Base-by-base conservation (phyloP, 2,113 vertebrate genomes). In the Helogale parvula region DNA sequence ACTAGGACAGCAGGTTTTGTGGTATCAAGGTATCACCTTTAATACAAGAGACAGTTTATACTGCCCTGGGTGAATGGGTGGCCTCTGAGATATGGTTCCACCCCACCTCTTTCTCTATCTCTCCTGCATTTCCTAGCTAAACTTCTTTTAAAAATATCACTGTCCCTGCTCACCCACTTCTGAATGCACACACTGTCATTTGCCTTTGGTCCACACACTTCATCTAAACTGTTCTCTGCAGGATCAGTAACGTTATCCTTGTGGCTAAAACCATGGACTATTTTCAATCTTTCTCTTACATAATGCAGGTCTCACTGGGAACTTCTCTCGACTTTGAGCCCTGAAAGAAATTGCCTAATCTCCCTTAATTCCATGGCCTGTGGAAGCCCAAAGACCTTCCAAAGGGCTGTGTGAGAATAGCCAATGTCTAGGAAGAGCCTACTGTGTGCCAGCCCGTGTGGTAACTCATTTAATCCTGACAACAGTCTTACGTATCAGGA, bases 21-120 rank as follows among this genome's bases (percentile, higher is more conserved):
- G n/a, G 54, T 63, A 90, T n/a, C 29, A 77, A 85, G 23, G 3
- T 17, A 71, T 68, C 19, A 7, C 1, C 14, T 93, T 77, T 83
- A 93, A 76, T 93, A 82, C 74, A 94, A 96, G 38, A 93, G 33
- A 89, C 16, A 60, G n/a, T 94, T 94, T 47, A 76, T 10, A 77
- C 57, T 38, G 47, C 14, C 29, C 35, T 76, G 69, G 57, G 17
- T 94, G 35, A 92, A 93, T 33, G n/a, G 29, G 12, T 7, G 71
- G 54, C 35, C 60, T 95, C 54, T 71, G 35, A 85, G 33, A 79
- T 50, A 60, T 95, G 68, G 5, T 2, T 93, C 72, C 45, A 97
- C n/a, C 23, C 11, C 41, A 88, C 15, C 23, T 89, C 63, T 89
- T 38, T 45, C 12, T 41, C 7, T 74, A 3, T 45, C 27, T 25